Evolutionary conservation across 2,113 vertebrate genomes (phyloP).

Genomic region (Xyrauchen texanus): DNA sequence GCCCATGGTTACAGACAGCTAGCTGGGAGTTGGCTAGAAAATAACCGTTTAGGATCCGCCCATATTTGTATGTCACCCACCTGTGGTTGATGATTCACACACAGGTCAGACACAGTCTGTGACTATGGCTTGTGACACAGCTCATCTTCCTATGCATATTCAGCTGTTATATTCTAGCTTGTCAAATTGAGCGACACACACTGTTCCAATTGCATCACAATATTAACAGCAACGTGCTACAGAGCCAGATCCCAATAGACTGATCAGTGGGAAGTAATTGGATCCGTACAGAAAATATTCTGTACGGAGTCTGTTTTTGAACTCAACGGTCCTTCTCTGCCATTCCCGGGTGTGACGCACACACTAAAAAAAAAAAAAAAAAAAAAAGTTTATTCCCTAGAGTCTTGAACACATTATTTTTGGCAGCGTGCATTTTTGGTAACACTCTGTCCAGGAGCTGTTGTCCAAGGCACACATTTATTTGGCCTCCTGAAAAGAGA

Average conservation of each 20-base stretch:
- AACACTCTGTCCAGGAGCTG: too few relatives aligned
- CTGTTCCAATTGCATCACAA: slow-evolving; percentile 23
- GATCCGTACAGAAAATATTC: slow-evolving; percentile 15
- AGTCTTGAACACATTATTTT: too few relatives aligned
- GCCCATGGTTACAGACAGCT: neutral
- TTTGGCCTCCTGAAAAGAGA: too few relatives aligned
- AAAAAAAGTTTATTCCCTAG: neutral
- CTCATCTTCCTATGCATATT: slow-evolving; percentile 31
- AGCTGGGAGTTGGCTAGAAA: neutral
- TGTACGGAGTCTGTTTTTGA: slow-evolving; percentile 3
- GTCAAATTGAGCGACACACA: neutral
- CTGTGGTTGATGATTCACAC: slow-evolving; percentile 23
- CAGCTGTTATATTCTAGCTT: neutral
- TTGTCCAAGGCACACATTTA: too few relatives aligned
- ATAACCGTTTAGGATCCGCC: slow-evolving; percentile 5
- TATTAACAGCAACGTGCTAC: slow-evolving; percentile 7
- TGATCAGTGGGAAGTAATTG: slow-evolving; percentile 26
- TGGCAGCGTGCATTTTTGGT: too few relatives aligned
- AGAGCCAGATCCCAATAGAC: neutral
- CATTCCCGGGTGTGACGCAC: neutral
- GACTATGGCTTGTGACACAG: neutral
- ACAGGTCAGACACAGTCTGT: too few relatives aligned
- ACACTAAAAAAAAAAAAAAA: neutral
- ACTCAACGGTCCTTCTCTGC: slow-evolving; percentile 9
- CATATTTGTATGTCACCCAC: neutral